Evolutionary conservation across 2,113 vertebrate species (phyloP), one percentile per base, ranked within the genome.

Genomic region (Podilymbus podiceps): DNA sequence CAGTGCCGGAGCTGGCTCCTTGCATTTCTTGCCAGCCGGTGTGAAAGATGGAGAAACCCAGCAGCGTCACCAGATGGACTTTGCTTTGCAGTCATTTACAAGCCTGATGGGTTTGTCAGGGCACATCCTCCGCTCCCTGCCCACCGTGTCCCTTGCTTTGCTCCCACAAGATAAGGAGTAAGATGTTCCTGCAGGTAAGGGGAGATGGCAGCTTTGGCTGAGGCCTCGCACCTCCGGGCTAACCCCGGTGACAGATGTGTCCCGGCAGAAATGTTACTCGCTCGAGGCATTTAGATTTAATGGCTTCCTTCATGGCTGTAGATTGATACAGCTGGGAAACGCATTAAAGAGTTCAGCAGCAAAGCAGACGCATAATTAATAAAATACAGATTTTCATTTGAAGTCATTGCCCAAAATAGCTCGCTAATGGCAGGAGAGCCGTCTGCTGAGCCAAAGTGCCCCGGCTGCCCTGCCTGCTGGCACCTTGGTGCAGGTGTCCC

Each of bases 371-470:
- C 80, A 18, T 89, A 94, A 97, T 98, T 98, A 97, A 97, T 98
- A 97, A 98, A 98, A 95, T 92, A 97, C 92, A 87, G 96, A 94
- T 97, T 97, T 97, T 96, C 88, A 95, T 97, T 96, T 88, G 94
- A 87, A 97, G 95, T 96, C 95, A 60, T 86, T 56, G 90, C 96
- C 93, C 77, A 25, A 95, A 97, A 97, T 91, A 97, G 93, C 94
- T 94, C 68, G 4, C 38, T 90, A 16, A 71, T 71, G 81, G 87
- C 86, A 74, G 56, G 38, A 79, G 92, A 50, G 66, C 22, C 67
- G 73, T 62, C 93, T 83, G 80, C 64, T 31, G 52, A 64, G 91
- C 38, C 28, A 4, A 75, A 44, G 55, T 1, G n/a, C 73, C 2
- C 9, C 24, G 46, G 17, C 62, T 94, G 44, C 56, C 67, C 28